Percentiles rank a stretch among this genome's conserved stretches.
These are phyloP conservation scores for Macrostomum lignano DNA, from an alignment of 1,140 invertebrate species.

Conservation along the genomic window DNA sequence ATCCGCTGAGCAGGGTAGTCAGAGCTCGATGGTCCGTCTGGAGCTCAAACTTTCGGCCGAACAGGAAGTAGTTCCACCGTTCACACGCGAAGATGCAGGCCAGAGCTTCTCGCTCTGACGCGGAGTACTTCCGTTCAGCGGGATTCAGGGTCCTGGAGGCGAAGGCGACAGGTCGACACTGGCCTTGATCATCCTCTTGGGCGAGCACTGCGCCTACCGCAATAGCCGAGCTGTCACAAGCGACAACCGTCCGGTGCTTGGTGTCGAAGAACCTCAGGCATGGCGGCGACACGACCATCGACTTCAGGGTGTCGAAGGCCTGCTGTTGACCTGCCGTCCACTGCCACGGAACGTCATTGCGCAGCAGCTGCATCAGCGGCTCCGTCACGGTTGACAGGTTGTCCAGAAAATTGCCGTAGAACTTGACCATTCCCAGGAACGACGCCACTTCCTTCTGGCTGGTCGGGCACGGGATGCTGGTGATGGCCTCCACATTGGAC, in stretches of 20 bases:
- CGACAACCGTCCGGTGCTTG: neutral
- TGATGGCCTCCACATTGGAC: conserved; percentile 12
- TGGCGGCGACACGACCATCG: neutral
- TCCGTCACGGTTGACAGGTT: conserved; percentile 3
- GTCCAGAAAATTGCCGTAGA: conserved; percentile 5
- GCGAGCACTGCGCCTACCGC: conserved; percentile 11
- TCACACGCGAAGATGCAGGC: conserved; percentile 22
- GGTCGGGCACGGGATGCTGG: conserved; percentile 9
- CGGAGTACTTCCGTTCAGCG: conserved; percentile 15
- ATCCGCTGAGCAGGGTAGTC: conserved; percentile 18
- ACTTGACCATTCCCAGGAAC: conserved; percentile 10
- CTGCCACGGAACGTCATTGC: conserved; percentile 4
- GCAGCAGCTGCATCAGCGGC: conserved; percentile 6
- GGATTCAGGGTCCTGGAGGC: conserved; percentile 8
- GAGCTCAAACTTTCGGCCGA: conserved; percentile 17
- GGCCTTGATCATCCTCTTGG: conserved; percentile 8
- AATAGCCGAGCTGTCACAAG: conserved; percentile 9
- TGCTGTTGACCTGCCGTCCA: conserved; percentile 7
- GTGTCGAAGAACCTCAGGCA: neutral
- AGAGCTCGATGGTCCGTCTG: conserved; percentile 24
- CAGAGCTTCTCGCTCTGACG: conserved; percentile 24
- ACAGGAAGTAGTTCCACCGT: conserved; percentile 23
- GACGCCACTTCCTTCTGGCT: conserved; percentile 8
- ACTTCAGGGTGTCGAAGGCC: neutral
- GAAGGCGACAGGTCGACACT: conserved; percentile 11